Percentiles rank a stretch among this genome's conserved stretches.
Evolutionary conservation across 2,113 vertebrate genomes (phyloP).

Genomic region (Pandion haliaetus): DNA sequence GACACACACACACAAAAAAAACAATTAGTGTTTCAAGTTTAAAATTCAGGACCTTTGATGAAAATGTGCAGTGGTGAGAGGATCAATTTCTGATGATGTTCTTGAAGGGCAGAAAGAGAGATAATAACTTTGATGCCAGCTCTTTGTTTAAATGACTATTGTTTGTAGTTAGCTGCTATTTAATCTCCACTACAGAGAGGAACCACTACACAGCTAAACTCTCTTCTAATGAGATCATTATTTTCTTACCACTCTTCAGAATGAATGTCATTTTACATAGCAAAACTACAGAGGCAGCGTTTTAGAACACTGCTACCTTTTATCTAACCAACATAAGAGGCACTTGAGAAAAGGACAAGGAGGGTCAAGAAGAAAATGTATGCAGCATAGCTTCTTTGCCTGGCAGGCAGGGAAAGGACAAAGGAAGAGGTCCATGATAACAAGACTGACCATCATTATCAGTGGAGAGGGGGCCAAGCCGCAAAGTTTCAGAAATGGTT

Average conservation of each 20-base stretch:
- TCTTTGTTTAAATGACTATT: conserved; percentile 70
- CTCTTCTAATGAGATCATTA: conserved; percentile 72
- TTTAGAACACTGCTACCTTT: conserved; percentile 71
- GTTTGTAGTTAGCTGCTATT: conserved; percentile 76
- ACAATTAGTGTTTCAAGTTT: conserved; percentile 59
- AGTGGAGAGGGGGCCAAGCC: neutral
- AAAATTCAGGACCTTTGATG: conserved; percentile 55
- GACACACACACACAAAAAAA: neutral
- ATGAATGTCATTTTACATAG: conserved; percentile 71
- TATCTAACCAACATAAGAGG: conserved; percentile 70
- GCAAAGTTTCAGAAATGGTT: neutral
- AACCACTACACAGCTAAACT: conserved; percentile 68
- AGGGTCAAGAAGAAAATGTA: conserved; percentile 68
- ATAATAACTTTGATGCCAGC: conserved; percentile 49
- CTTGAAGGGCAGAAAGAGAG: conserved; percentile 64
- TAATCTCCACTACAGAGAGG: conserved; percentile 69
- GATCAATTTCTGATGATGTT: conserved; percentile 59
- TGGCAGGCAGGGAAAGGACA: conserved; percentile 57
- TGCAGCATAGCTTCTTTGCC: conserved; percentile 45
- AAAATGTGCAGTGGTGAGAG: conserved; percentile 44
- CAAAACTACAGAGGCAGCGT: conserved; percentile 66
- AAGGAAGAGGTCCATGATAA: conserved; percentile 50
- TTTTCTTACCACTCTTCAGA: conserved; percentile 67
- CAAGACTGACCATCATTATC: conserved; percentile 41
- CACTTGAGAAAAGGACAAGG: conserved; percentile 71